Base-by-base conservation (phyloP, 2,113 vertebrate genomes). In the Picathartes gymnocephalus region DNA sequence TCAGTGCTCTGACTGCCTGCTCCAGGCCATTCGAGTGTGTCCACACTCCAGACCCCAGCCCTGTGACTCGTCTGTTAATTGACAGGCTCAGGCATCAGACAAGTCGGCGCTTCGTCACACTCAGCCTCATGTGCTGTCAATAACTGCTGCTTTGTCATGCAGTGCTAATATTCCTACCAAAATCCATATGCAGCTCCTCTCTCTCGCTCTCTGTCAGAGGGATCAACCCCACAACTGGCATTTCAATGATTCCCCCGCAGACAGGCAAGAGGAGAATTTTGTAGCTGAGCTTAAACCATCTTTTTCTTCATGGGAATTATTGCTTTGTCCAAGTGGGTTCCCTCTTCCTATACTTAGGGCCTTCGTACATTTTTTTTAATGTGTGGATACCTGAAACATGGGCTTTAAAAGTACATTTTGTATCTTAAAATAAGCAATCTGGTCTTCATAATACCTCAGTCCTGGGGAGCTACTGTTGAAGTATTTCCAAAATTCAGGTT, bases 1-100 rank as follows among this genome's bases (percentile, higher is more conserved):
- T 94, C 88, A 94, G 51, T 21, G 60, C 82, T 78, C 8, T 56
- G 86, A 74, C 39, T 70, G 50, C 44, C 15, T 60, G 60, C 86
- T 74, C 54, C 20, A 25, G 64, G 44, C 35, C 60, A 58, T 76
- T 5, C 28, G 27, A 73, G 60, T 9, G 23, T 90, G 60, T 60
- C 76, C 3, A 1, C 21, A 0, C 76, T 47, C 79, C 60, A 27
- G 54, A 54, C 37, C 47, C 2, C 0, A 57, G 77, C 9, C 2
- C 4, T 76, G 81, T 58, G 81, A 81, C 81, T 81, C 2, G 1
- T 35, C 35, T 1, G 5, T 45, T 54, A 71, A 72, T 70, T 70
- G 88, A 16, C 28, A 64, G 81, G 30, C 50, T 30, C 3, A 0
- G 48, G 70, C 27, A 79, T 51, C 51, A 72, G 53, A 37, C 47